A percentile compares a stretch with the other conserved stretches of the same genome.
Conservation (phyloP, 2,888 invertebrate genomes). For the Germaria angustata region DNA sequence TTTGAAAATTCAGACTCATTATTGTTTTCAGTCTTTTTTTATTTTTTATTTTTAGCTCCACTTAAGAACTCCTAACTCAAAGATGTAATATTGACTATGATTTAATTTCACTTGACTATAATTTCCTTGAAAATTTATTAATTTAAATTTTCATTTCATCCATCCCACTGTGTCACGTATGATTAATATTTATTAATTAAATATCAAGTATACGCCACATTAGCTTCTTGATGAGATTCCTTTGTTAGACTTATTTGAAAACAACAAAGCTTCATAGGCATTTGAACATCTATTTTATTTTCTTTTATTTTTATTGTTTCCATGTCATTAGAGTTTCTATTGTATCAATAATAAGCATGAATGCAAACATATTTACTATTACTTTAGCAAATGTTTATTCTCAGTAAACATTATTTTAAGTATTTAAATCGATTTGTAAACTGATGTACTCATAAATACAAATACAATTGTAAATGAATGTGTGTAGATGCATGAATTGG, state of each 20-base stretch:
- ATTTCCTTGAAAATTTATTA: too few relatives aligned
- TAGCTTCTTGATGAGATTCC: background rate
- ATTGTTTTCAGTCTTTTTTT: too few relatives aligned
- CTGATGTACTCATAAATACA: background rate
- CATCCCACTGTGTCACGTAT: background rate
- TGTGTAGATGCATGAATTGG: conserved; percentile 1
- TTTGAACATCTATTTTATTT: too few relatives aligned
- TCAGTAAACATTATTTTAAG: conserved; percentile 12
- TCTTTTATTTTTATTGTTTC: background rate
- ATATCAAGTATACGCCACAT: background rate
- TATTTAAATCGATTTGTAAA: conserved; percentile 2
- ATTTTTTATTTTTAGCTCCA: too few relatives aligned
- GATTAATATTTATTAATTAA: background rate
- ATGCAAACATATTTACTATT: conserved; percentile 12
- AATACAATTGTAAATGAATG: background rate
- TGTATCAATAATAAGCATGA: conserved; percentile 19
- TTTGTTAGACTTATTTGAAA: background rate
- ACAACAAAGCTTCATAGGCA: background rate
- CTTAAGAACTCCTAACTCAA: too few relatives aligned
- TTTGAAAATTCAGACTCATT: too few relatives aligned
- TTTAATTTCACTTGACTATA: too few relatives aligned
- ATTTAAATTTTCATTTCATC: too few relatives aligned
- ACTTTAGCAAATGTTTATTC: conserved; percentile 36
- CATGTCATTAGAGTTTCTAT: background rate
- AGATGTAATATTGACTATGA: too few relatives aligned